Evolutionary conservation across 2,113 vertebrate species (phyloP), one percentile per base, ranked within the genome.

Genomic region (Ascaphus truei): DNA sequence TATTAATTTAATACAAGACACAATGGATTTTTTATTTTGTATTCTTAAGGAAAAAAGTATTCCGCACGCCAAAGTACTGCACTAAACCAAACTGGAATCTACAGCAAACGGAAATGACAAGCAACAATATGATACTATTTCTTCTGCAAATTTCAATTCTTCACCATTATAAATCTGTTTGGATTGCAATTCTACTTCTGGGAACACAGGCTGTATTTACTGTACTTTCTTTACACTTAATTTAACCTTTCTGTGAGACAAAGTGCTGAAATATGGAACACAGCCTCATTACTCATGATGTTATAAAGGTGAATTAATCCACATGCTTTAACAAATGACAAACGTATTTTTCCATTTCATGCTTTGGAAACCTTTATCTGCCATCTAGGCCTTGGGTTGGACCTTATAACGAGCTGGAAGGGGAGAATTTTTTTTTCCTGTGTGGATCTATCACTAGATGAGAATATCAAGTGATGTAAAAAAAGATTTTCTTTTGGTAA

Each of bases 291-390:
- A 45, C 39, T 62, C 59, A 47, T 12, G 7, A 41, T 25, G 45
- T 47, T 45, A 62, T 30, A n/a, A 10, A 62, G 59, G 59, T 30
- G 39, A 62, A 62, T 61, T 45, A 62, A 45, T 30, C 39, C 59
- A 8, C 27, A n/a, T 16, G 26, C 41, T 26, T 18, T 18, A 18
- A n/a, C 16, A 2, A 20, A 20, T 18, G 41, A n/a, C 16, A 2
- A 20, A 20, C n/a, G 41, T 15, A 6, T 52, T 52, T n/a, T 52
- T 52, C 50, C 50, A 29, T 29, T 57, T 8, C 5, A 31, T 34
- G n/a, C 31, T 20, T 41, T 15, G 23, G 23, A 25, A 36, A 41
- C 31, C 56, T 27, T 25, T 63, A 31, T 41, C 20, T 63, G 45
- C 29, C 61, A 33, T 47, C 29, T 48, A 31, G 18, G 16, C n/a